phyloP scores from a whole-genome alignment of 64 coral and sea anemone genomes.

The Porites lutea region DNA sequence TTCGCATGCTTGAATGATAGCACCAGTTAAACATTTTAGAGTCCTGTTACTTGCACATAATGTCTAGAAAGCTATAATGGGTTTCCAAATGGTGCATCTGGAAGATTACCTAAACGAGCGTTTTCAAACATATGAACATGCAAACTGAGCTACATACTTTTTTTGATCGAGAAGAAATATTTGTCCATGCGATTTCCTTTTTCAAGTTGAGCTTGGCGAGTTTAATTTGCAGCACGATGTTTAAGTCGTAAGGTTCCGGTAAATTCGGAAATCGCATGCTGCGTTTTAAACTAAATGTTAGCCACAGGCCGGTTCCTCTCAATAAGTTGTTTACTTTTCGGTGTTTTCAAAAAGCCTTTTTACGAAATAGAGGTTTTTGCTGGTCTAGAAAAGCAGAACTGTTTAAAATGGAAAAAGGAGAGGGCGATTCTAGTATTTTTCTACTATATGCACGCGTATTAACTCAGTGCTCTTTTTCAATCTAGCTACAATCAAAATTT shows the following conservation, averaged over 20 bases:
- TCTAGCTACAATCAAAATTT: too few species aligned
- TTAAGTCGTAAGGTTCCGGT: constrained; percentile 27
- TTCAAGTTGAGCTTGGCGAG: background rate
- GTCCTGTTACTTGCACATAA: too few species aligned
- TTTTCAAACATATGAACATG: too few species aligned
- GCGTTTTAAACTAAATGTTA: constrained; percentile 36
- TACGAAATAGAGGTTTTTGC: background rate
- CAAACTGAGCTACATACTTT: too few species aligned
- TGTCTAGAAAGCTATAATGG: too few species aligned
- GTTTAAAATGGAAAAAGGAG: background rate
- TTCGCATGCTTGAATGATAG: background rate
- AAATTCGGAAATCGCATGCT: constrained; percentile 29
- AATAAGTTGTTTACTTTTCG: constrained; percentile 54
- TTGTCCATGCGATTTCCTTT: background rate
- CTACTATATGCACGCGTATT: too few species aligned
- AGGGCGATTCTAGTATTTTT: too few species aligned
- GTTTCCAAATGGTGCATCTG: too few species aligned
- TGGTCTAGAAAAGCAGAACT: background rate
- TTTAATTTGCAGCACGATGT: background rate
- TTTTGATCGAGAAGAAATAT: too few species aligned
- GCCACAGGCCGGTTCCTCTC: background rate
- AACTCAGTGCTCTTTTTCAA: too few species aligned
- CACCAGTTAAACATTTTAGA: too few species aligned
- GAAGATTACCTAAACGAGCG: too few species aligned
- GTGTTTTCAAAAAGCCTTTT: constrained; percentile 26